Evolutionary conservation across 2,797 vertebrate genomes (phyloP).

Genomic region (Sebastes jordani): DNA sequence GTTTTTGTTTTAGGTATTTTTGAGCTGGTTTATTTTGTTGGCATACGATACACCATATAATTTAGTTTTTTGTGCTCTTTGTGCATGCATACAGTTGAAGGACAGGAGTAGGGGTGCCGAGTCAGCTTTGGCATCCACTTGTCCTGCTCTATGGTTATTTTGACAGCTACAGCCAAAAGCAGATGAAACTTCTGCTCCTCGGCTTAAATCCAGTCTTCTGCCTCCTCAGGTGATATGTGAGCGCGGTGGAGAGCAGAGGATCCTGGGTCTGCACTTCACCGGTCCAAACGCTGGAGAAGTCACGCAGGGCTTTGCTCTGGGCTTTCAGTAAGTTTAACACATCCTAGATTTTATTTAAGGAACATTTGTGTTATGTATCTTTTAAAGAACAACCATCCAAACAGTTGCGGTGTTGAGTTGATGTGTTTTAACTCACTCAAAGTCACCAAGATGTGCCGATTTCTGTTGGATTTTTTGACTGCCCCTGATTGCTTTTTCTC

Average conservation of each 20-base stretch:
- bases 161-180: background rate
- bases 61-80: background rate
- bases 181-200: background rate
- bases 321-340: constrained; percentile 87
- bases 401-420: background rate
- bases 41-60: background rate
- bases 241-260: constrained; percentile 81
- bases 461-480: background rate
- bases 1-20: background rate
- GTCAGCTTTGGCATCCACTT: background rate
- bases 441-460: background rate
- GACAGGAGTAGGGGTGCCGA: background rate
- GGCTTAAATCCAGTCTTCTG: background rate
- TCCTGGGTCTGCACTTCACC: constrained; percentile 95
- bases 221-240: constrained; percentile 90
- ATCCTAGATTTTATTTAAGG: background rate
- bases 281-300: constrained; percentile 96
- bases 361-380: background rate
- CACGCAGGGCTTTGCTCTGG: constrained; percentile 93
- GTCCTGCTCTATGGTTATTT: background rate
- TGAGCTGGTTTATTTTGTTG: background rate
- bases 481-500: background rate
- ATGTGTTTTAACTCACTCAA: background rate
- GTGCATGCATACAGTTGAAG: background rate
- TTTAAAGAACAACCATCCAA: background rate